phyloP scores from a whole-genome alignment of 2,113 vertebrate genomes.

The Siphamia tubifer region DNA sequence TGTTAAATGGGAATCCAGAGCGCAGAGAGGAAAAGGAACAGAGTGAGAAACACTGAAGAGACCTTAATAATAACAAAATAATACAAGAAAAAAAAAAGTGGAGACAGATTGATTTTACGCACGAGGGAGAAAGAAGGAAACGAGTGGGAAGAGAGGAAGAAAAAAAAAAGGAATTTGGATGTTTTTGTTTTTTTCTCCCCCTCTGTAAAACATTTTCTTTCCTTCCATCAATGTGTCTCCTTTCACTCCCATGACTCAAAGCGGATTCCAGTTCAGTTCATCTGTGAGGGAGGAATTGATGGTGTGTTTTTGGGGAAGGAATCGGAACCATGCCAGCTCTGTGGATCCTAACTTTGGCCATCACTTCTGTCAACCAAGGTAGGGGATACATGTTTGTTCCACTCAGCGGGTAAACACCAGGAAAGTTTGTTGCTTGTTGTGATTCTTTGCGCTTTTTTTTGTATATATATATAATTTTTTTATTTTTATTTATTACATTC shows the following conservation, averaged over 20 bases:
- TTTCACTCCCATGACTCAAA: conserved; percentile 53
- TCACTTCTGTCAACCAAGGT: conserved; percentile 80
- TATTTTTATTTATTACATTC: no score
- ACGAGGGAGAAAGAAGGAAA: conserved; percentile 17
- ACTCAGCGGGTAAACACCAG: no score
- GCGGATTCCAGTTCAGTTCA: conserved; percentile 56
- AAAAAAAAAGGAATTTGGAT: conserved; percentile 3
- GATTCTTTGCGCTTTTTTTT: no score
- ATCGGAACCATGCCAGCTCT: conserved; percentile 77
- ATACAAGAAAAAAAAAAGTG: conserved; percentile 30
- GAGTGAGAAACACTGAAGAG: conserved; percentile 21
- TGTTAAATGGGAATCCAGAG: conserved; percentile 55
- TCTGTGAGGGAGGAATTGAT: conserved; percentile 63
- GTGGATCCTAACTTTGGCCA: conserved; percentile 80
- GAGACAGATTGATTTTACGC: conserved; percentile 49
- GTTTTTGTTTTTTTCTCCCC: not conserved
- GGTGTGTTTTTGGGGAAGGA: conserved; percentile 58
- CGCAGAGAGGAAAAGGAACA: conserved; percentile 46
- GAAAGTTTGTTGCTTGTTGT: no score
- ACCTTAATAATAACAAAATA: not conserved
- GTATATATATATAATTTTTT: no score
- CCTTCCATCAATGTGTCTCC: not conserved
- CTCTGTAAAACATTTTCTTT: conserved; percentile 4
- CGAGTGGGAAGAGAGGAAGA: conserved; percentile 1
- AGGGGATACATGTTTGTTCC: conserved; percentile 65